A percentile compares a stretch with the other conserved stretches of the same genome.
Conservation (phyloP, 1,140 invertebrate species). For the Sesamia nonagrioides region DNA sequence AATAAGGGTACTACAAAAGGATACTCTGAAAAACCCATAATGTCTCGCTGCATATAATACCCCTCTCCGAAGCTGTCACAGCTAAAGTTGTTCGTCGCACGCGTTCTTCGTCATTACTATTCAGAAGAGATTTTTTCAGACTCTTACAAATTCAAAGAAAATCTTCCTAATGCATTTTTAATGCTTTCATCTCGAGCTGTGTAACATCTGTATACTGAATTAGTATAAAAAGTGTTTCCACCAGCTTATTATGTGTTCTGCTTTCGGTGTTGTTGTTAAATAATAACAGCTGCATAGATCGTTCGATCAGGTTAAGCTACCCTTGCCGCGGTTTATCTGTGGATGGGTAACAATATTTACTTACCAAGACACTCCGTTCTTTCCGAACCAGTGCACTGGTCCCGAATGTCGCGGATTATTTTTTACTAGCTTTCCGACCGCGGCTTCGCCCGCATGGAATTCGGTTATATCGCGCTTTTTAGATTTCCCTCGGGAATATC, state of each 20-base stretch:
- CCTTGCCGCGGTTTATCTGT: too few relatives aligned
- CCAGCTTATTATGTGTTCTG: background rate
- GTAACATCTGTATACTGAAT: conserved; percentile 29
- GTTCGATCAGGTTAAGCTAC: too few relatives aligned
- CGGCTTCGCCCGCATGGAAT: too few relatives aligned
- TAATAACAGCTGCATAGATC: too few relatives aligned
- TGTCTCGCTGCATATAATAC: background rate
- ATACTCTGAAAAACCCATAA: background rate
- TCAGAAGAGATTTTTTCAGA: conserved; percentile 23
- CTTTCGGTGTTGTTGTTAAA: background rate
- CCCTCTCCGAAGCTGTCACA: conserved; percentile 7
- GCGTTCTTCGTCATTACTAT: conserved; percentile 15
- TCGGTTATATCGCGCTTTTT: too few relatives aligned
- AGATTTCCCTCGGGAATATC: too few relatives aligned
- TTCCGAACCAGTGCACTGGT: too few relatives aligned
- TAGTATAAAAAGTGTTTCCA: conserved; percentile 21
- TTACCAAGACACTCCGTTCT: too few relatives aligned
- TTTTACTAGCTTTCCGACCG: too few relatives aligned
- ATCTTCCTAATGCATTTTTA: conserved; percentile 43
- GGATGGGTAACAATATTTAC: too few relatives aligned
- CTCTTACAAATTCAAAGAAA: conserved; percentile 19
- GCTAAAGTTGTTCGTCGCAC: background rate
- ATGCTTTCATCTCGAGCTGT: conserved; percentile 24
- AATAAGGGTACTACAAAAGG: background rate
- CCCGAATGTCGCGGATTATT: too few relatives aligned